Conservation (phyloP, 2,888 invertebrate genomes). For the Fissipunctia ypsillon region DNA sequence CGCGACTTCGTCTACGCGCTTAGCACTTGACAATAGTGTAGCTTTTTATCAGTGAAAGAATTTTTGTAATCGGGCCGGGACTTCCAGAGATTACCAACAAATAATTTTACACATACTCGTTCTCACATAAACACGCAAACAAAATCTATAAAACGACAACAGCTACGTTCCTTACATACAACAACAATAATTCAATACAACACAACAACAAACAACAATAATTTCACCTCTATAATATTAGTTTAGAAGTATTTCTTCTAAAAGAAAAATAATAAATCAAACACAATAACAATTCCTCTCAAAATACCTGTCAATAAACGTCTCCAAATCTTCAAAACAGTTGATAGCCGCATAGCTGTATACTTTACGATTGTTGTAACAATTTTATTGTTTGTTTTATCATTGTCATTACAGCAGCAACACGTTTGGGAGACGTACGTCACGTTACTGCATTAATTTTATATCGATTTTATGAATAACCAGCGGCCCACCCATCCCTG, state of each 20-base stretch:
- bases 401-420: slow-evolving; percentile 42
- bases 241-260: not conserved
- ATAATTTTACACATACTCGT: too few relatives aligned
- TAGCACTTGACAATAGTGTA: not conserved
- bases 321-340: slow-evolving; percentile 11
- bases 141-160: not conserved
- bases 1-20: not conserved
- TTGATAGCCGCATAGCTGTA: slow-evolving; percentile 29
- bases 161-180: not conserved
- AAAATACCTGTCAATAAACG: slow-evolving; percentile 2
- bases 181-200: not conserved
- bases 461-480: slow-evolving; percentile 24
- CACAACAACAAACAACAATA: not conserved
- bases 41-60: not conserved
- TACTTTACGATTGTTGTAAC: slow-evolving; percentile 44
- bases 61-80: not conserved
- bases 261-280: not conserved
- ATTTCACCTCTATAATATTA: not conserved
- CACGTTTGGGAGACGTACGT: slow-evolving; percentile 21
- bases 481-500: not conserved
- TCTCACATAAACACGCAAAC: not conserved
- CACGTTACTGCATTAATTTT: slow-evolving; percentile 40
- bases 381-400: slow-evolving; percentile 62
- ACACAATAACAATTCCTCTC: not conserved
- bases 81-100: not conserved